phyloP scores from a whole-genome alignment of 2,113 vertebrate species.

The Paracanthobrama guichenoti region DNA sequence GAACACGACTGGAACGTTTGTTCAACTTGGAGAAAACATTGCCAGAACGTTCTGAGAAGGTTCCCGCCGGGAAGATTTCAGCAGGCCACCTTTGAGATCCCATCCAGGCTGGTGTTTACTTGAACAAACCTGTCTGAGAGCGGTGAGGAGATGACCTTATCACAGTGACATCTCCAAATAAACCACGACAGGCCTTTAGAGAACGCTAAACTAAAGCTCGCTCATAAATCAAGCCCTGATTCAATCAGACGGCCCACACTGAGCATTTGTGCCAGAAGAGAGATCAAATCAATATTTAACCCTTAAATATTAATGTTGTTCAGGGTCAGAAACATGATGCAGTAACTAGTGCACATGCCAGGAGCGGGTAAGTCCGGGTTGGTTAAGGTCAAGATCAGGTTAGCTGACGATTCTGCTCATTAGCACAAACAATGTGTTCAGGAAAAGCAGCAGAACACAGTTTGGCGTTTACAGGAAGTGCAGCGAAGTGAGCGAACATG shows the following conservation, averaged over 20 bases:
- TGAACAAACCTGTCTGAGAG: neutral
- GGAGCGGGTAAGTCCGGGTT: neutral
- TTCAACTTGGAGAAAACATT: no score
- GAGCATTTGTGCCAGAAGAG: conserved; percentile 53
- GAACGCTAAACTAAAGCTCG: conserved; percentile 63
- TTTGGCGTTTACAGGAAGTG: conserved; percentile 55
- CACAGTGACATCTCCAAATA: conserved; percentile 66
- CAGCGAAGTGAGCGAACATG: conserved; percentile 70
- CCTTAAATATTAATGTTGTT: conserved; percentile 19
- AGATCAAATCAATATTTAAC: conserved; percentile 68
- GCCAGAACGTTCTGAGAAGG: no score
- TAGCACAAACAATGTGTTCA: neutral
- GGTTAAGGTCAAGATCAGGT: neutral
- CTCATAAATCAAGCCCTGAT: conserved; percentile 64
- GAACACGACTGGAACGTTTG: no score
- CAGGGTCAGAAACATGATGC: neutral
- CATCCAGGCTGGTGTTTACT: neutral
- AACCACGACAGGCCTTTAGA: conserved; percentile 74
- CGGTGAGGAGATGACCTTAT: conserved; percentile 67
- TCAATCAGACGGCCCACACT: conserved; percentile 63
- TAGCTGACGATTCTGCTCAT: neutral
- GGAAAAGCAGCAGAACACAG: conserved; percentile 33
- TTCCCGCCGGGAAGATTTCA: neutral
- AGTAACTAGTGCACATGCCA: neutral
- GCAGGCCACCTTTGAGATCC: neutral